Conservation (phyloP, 2,888 invertebrate species). For the Apocheima hispidaria region DNA sequence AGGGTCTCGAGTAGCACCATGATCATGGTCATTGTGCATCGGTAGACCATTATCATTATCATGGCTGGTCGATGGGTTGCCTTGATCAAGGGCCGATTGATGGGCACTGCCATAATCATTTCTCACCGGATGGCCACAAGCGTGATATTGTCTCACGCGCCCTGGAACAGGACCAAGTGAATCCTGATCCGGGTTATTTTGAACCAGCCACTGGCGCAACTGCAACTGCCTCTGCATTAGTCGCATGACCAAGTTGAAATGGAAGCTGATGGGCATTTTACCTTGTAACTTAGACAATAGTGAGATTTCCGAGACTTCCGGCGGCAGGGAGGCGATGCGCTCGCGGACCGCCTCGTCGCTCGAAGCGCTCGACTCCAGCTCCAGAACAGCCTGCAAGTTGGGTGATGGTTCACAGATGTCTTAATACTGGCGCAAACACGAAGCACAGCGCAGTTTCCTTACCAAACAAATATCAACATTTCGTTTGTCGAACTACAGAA, state of each 20-base stretch:
- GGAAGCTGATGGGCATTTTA: conserved; percentile 67
- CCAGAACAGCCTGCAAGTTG: conserved; percentile 87
- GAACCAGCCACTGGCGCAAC: conserved; percentile 6
- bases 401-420: conserved; percentile 7
- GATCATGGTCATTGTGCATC: not conserved
- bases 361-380: conserved; percentile 97
- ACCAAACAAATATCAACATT: conserved; percentile 3
- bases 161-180: no score
- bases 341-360: conserved; percentile 97
- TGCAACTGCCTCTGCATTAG: conserved; percentile 30
- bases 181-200: not conserved
- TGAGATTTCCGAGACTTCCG: conserved; percentile 96
- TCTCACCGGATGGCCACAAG: not conserved
- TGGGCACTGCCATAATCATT: not conserved
- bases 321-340: conserved; percentile 96
- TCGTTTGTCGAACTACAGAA: not conserved
- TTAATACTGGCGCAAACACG: not conserved
- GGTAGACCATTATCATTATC: not conserved
- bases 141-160: no score
- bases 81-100: not conserved
- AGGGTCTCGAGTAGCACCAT: not conserved
- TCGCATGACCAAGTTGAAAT: conserved; percentile 43
- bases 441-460: not conserved
- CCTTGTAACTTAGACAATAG: conserved; percentile 94
- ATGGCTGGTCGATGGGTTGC: not conserved